phyloP scores from a whole-genome alignment of 1,140 invertebrate genomes.

The Centruroides vittatus region DNA sequence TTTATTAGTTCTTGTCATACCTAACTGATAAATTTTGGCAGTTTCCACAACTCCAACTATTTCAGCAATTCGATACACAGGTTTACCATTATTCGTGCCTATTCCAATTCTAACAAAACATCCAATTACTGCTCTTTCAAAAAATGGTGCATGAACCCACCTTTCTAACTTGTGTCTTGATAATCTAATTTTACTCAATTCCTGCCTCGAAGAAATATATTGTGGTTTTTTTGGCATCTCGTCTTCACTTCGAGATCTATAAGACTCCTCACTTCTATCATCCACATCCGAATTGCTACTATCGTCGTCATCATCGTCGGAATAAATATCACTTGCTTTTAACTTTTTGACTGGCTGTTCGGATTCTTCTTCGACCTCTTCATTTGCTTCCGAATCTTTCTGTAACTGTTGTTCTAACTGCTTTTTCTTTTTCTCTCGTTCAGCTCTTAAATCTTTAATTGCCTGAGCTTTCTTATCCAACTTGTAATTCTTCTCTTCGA shows the following conservation, averaged over 20 bases:
- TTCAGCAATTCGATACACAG: slow-evolving; percentile 89
- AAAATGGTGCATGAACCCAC: slow-evolving; percentile 93
- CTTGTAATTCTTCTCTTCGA: slow-evolving; percentile 64
- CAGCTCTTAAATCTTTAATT: slow-evolving; percentile 76
- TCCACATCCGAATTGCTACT: slow-evolving; percentile 17
- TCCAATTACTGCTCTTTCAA: slow-evolving; percentile 70
- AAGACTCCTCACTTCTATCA: slow-evolving; percentile 18
- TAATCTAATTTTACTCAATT: slow-evolving; percentile 72
- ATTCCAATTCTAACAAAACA: slow-evolving; percentile 95
- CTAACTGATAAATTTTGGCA: slow-evolving; percentile 82
- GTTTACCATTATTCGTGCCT: slow-evolving; percentile 70
- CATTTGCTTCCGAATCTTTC: slow-evolving; percentile 39
- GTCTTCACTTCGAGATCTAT: slow-evolving; percentile 16
- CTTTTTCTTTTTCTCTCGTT: slow-evolving; percentile 60
- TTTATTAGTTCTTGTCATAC: slow-evolving; percentile 88
- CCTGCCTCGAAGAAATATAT: slow-evolving; percentile 56
- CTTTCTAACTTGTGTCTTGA: slow-evolving; percentile 86
- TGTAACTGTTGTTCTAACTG: slow-evolving; percentile 27
- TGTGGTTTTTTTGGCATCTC: slow-evolving; percentile 7
- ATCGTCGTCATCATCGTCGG: slow-evolving; percentile 56
- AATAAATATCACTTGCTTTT: slow-evolving; percentile 90
- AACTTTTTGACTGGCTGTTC: slow-evolving; percentile 42
- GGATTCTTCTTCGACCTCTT: slow-evolving; percentile 26
- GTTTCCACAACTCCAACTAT: slow-evolving; percentile 91
- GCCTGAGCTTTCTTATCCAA: slow-evolving; percentile 80